A percentile compares a stretch with the other conserved stretches of the same genome.
Conservation (phyloP, 2,888 invertebrate genomes). For the Protula sp. region DNA sequence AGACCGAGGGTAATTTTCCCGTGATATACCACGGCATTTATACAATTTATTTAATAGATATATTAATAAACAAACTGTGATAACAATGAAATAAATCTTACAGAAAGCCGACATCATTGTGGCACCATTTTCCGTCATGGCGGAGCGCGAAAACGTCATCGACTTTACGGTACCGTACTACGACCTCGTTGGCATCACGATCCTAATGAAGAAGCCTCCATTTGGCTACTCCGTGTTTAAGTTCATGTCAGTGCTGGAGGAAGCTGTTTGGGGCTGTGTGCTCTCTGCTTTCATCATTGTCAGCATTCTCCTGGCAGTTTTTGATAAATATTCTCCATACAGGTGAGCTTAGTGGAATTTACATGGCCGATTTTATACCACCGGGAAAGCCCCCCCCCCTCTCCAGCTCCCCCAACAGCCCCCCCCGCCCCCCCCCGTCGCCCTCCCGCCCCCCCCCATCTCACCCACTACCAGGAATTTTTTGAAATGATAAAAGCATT, state of each 20-base stretch:
- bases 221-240: constrained; percentile 90
- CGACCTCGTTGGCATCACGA: constrained; percentile 93
- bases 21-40: no score
- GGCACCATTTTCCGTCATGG: constrained; percentile 93
- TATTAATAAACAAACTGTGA: no score
- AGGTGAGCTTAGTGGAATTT: constrained; percentile 8
- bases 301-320: constrained; percentile 83
- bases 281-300: constrained; percentile 45
- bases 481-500: no score
- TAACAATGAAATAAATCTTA: no score
- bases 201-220: constrained; percentile 86
- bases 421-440: background rate
- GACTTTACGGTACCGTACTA: constrained; percentile 98
- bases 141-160: constrained; percentile 80
- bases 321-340: constrained; percentile 88
- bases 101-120: constrained; percentile 85
- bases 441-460: no score
- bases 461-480: no score
- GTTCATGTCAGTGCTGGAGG: constrained; percentile 91
- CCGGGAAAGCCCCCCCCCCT: background rate
- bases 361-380: background rate
- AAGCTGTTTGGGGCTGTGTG: constrained; percentile 90
- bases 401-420: background rate
- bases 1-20: no score
- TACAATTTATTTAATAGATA: no score